Evolutionary conservation across 2,113 vertebrate species (phyloP).

Genomic region (Gymnocephalus cernua): DNA sequence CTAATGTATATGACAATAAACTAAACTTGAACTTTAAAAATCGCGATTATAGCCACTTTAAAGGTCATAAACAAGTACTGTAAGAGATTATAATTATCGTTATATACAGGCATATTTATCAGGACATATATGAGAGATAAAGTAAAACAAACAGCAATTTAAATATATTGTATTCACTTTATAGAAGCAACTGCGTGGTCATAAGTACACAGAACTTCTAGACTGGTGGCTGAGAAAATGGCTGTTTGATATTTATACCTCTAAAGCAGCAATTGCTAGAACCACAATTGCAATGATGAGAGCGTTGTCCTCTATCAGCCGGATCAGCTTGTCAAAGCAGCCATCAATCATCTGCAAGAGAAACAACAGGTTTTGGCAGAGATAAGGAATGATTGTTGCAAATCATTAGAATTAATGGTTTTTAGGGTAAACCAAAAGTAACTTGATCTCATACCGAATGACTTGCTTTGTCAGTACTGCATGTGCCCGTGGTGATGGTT

Average conservation of each 20-base stretch:
- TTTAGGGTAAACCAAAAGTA: background rate
- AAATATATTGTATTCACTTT: background rate
- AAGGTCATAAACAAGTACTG: background rate
- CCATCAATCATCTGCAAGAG: conserved; percentile 62
- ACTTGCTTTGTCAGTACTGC: rapidly evolving
- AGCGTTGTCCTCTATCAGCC: conserved; percentile 72
- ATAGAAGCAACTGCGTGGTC: background rate
- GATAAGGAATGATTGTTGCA: background rate
- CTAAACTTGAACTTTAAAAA: background rate
- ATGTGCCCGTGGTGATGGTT: rapidly evolving
- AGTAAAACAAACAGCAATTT: background rate
- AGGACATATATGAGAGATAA: background rate
- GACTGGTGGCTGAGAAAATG: background rate
- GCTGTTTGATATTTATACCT: conserved; percentile 74
- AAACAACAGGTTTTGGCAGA: background rate
- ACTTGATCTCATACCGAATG: background rate
- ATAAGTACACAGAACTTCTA: background rate
- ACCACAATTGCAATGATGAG: conserved; percentile 76
- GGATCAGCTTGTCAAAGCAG: conserved; percentile 70
- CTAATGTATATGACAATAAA: too few species aligned
- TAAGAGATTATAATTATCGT: background rate
- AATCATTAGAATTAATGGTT: background rate
- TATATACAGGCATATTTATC: background rate
- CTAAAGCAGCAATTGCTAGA: conserved; percentile 77
- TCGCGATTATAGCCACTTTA: background rate